These are phyloP conservation scores for Xanthorhoe designata DNA, from an alignment of 2,888 invertebrate genomes.

Conservation along the genomic window DNA sequence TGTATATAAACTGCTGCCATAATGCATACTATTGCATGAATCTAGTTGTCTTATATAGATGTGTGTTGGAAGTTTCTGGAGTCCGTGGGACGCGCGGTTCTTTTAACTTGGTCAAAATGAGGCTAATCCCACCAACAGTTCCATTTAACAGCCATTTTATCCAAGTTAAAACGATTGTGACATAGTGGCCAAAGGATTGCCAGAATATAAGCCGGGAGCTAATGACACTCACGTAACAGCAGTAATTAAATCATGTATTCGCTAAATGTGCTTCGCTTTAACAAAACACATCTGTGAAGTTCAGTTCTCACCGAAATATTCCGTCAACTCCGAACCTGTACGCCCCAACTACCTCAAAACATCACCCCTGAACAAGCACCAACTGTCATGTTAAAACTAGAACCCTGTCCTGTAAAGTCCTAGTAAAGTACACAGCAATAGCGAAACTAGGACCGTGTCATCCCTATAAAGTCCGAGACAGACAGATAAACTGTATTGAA, in stretches of 20 bases:
- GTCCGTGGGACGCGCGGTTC: conserved; percentile 59
- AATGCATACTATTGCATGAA: conserved; percentile 57
- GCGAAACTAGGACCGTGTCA: neutral
- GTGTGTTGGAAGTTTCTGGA: conserved; percentile 67
- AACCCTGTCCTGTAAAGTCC: neutral
- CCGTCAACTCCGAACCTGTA: neutral
- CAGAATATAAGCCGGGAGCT: conserved; percentile 57
- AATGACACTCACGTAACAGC: conserved; percentile 36
- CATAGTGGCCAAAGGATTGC: conserved; percentile 57
- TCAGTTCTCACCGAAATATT: conserved; percentile 14
- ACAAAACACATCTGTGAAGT: conserved; percentile 22
- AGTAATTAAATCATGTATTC: conserved; percentile 20
- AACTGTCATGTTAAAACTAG: neutral
- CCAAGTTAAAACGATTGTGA: conserved; percentile 66
- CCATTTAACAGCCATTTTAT: conserved; percentile 25
- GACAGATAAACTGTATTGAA: too few relatives aligned
- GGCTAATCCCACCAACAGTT: neutral
- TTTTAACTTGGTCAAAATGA: conserved; percentile 60
- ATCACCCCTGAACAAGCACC: conserved; percentile 1
- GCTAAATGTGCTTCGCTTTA: conserved; percentile 35
- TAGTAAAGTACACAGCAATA: neutral
- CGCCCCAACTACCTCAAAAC: neutral
- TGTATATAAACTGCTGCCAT: conserved; percentile 42
- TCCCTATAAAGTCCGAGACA: too few relatives aligned
- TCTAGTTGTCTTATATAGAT: conserved; percentile 53